phyloP scores from a whole-genome alignment of 2,797 vertebrate genomes.

The Apodemus agrarius region DNA sequence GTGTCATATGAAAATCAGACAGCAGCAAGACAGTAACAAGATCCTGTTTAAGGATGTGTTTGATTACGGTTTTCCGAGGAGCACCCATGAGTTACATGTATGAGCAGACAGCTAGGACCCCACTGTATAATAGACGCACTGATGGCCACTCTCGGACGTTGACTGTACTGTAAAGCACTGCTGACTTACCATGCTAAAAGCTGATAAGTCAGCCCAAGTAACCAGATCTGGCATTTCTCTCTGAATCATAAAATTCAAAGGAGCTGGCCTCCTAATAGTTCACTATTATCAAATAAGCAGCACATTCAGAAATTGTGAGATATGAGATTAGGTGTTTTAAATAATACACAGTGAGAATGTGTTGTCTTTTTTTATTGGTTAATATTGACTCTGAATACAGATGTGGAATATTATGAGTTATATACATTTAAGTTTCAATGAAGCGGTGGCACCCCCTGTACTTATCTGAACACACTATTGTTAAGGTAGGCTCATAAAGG shows the following conservation, averaged over 20 bases:
- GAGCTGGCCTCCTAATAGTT: conserved; percentile 1
- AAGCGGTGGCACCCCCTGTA: conserved; percentile 37
- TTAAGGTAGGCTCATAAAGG: conserved; percentile 39
- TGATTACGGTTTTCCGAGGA: conserved; percentile 63
- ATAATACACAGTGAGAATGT: conserved; percentile 62
- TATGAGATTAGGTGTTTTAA: conserved; percentile 58
- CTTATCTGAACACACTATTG: conserved; percentile 61
- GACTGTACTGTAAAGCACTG: conserved; percentile 41
- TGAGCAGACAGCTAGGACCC: conserved; percentile 1
- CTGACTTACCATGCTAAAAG: conserved; percentile 15
- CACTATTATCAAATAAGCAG: conserved; percentile 47
- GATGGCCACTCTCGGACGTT: background rate
- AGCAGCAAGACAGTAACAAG: conserved; percentile 67
- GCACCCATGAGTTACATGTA: conserved; percentile 54
- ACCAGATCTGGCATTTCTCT: conserved; percentile 74
- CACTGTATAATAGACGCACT: conserved; percentile 15
- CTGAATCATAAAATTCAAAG: conserved; percentile 74
- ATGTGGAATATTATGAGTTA: conserved; percentile 44
- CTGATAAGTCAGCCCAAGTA: conserved; percentile 69
- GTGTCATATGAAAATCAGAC: conserved; percentile 71
- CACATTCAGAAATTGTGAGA: conserved; percentile 58
- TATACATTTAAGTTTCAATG: conserved; percentile 48
- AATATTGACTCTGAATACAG: conserved; percentile 57
- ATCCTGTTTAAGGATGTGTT: conserved; percentile 11
- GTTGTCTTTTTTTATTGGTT: conserved; percentile 64